These are phyloP conservation scores for Argyrosomus regius DNA, from an alignment of 2,797 vertebrate species.

Conservation along the genomic window DNA sequence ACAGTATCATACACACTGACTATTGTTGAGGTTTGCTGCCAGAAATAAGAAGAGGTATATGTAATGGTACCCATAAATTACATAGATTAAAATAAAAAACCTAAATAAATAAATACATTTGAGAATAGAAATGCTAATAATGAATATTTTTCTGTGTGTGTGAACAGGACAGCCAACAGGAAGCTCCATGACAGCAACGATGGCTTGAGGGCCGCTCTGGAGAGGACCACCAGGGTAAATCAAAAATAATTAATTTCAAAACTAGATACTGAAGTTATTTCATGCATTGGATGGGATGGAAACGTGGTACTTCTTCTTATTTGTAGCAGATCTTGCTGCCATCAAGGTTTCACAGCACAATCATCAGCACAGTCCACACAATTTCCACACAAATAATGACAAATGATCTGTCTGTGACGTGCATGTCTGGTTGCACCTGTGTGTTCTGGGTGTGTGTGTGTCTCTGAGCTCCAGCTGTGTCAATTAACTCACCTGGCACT, in stretches of 20 bases:
- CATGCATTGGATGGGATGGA: not conserved
- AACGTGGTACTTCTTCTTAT: not conserved
- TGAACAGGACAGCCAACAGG: conserved; percentile 91
- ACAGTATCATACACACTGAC: not conserved
- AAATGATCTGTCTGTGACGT: no score
- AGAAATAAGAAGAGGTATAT: not conserved
- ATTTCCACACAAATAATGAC: no score
- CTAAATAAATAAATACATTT: not conserved
- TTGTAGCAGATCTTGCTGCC: no score
- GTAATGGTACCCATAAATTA: not conserved
- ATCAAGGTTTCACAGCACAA: no score
- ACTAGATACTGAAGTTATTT: not conserved
- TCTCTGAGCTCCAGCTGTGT: no score
- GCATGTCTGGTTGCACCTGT: no score
- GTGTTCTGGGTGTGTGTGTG: no score
- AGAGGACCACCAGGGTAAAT: conserved; percentile 86
- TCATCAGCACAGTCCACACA: no score
- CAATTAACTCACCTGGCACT: no score
- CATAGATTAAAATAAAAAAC: not conserved
- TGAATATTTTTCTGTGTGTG: conserved; percentile 28
- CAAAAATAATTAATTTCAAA: not conserved
- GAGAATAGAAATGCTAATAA: not conserved
- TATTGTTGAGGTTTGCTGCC: not conserved
- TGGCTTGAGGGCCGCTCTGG: conserved; percentile 89
- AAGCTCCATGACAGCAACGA: conserved; percentile 98